Conservation (phyloP, 2,888 invertebrate genomes). For the Baronia brevicornis region DNA sequence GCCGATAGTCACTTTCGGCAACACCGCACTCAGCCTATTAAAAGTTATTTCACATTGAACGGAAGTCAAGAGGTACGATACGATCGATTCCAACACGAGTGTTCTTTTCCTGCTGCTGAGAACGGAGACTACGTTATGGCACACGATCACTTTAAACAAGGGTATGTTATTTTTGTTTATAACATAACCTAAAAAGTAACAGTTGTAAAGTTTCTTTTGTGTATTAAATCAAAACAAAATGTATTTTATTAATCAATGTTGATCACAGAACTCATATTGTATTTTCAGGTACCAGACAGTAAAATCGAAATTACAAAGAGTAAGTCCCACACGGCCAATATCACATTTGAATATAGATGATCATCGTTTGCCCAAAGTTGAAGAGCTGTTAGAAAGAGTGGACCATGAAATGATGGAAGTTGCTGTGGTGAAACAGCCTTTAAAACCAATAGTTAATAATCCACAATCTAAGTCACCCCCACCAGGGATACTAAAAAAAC, state of each 20-base stretch:
- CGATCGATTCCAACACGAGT: slow-evolving; percentile 55
- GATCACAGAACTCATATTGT: slow-evolving; percentile 4
- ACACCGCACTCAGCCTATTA: slow-evolving; percentile 45
- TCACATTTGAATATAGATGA: slow-evolving; percentile 61
- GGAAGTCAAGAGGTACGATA: slow-evolving; percentile 33
- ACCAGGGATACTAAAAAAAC: slow-evolving; percentile 62
- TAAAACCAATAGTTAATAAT: slow-evolving; percentile 69
- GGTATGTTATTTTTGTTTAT: slow-evolving; percentile 35
- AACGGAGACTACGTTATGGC: slow-evolving; percentile 69
- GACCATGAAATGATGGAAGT: slow-evolving; percentile 64
- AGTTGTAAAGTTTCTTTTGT: too few species aligned
- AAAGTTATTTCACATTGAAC: slow-evolving; percentile 60
- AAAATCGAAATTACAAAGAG: slow-evolving; percentile 51
- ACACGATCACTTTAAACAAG: slow-evolving; percentile 46
- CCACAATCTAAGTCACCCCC: slow-evolving; percentile 52
- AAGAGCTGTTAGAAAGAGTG: slow-evolving; percentile 60
- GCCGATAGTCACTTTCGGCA: slow-evolving; percentile 43
- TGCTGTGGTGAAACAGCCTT: slow-evolving; percentile 49
- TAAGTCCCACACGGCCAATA: slow-evolving; percentile 53
- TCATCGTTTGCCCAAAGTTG: slow-evolving; percentile 59
- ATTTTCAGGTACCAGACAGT: slow-evolving; percentile 48
- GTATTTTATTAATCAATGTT: background rate
- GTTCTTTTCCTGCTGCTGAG: slow-evolving; percentile 48
- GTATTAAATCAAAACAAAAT: too few species aligned
- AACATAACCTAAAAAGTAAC: slow-evolving; percentile 23